These are phyloP conservation scores for Halisarca cf. caerulea DNA, from an alignment of 37 sponge, comb jelly and placozoan genomes.

Conservation along the genomic window DNA sequence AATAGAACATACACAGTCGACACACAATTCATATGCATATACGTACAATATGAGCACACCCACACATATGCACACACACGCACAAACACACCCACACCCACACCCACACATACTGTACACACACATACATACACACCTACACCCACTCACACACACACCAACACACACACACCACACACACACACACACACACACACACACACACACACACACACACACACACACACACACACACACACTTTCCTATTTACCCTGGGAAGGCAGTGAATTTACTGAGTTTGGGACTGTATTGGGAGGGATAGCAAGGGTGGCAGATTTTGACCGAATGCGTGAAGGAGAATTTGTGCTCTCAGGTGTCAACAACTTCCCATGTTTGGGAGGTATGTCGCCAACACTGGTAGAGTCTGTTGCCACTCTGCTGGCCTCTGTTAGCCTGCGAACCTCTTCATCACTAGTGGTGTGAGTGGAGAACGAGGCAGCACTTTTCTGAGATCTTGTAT, in stretches of 20 bases:
- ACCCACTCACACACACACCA: not conserved
- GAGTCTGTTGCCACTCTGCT: too few species aligned
- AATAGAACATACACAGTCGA: not conserved
- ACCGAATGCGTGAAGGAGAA: too few species aligned
- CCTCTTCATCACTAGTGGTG: too few species aligned
- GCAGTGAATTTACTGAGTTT: too few species aligned
- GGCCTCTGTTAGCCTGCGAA: too few species aligned
- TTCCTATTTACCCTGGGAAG: not conserved
- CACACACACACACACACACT: not conserved
- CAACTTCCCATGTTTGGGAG: too few species aligned
- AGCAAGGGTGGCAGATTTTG: too few species aligned
- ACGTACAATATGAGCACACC: not conserved
- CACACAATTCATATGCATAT: not conserved
- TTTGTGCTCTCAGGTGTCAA: too few species aligned
- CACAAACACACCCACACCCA: not conserved
- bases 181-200: not conserved
- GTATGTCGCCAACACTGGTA: too few species aligned
- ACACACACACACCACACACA: not conserved
- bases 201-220: not conserved
- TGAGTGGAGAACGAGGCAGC: too few species aligned
- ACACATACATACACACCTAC: not conserved
- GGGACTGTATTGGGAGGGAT: too few species aligned
- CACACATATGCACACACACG: not conserved
- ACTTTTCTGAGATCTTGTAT: too few species aligned
- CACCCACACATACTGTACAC: not conserved